These are phyloP conservation scores for Irena cyanogastra DNA, from an alignment of 2,113 vertebrate genomes.

Conservation along the genomic window DNA sequence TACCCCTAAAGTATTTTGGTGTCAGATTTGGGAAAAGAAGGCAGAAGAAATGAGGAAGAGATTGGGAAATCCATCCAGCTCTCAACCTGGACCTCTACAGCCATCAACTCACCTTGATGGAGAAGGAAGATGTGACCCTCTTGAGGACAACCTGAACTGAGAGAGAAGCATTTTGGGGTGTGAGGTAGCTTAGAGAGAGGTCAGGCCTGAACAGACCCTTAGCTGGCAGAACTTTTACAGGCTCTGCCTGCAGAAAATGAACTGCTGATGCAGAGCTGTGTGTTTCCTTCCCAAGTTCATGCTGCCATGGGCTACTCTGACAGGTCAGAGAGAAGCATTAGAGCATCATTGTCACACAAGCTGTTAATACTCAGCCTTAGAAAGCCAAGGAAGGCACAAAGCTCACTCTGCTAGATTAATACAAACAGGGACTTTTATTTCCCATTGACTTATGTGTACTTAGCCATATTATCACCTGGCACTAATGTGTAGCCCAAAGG, in stretches of 20 bases:
- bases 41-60: not conserved
- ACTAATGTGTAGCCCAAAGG: conserved; percentile 13
- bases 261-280: not conserved
- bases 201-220: not conserved
- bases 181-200: not conserved
- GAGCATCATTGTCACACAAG: not conserved
- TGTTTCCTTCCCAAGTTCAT: not conserved
- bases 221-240: not conserved
- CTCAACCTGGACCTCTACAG: not conserved
- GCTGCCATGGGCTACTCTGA: not conserved
- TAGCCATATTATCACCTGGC: not conserved
- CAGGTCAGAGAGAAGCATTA: not conserved
- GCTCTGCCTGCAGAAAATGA: not conserved
- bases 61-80: not conserved
- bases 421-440: not conserved
- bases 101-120: not conserved
- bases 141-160: not conserved
- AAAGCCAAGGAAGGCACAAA: not conserved
- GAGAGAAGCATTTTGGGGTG: not conserved
- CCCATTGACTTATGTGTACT: not conserved
- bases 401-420: not conserved
- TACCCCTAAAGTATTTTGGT: not conserved
- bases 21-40: not conserved
- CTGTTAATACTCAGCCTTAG: not conserved
- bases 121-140: not conserved